Percentiles rank a stretch among this genome's conserved stretches.
phyloP scores from a whole-genome alignment of 1,140 invertebrate genomes.

The Saccostrea echinata region DNA sequence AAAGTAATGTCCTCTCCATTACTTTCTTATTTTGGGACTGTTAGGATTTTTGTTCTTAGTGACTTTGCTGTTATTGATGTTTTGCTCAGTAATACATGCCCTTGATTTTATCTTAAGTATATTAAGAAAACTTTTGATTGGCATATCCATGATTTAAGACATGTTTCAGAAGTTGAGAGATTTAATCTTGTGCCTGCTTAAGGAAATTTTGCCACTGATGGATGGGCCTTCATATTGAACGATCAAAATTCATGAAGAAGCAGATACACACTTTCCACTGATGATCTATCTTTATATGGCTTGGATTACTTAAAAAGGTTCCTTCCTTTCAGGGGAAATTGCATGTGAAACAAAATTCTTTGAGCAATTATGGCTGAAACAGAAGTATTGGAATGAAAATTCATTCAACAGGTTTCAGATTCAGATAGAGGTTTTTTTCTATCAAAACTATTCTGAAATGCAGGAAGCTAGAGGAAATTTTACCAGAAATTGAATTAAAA shows the following conservation, averaged over 20 bases:
- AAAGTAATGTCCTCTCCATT: neutral
- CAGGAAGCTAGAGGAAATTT: neutral
- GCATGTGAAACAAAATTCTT: conserved; percentile 6
- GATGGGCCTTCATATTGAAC: conserved; percentile 5
- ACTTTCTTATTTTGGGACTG: neutral
- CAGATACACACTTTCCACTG: neutral
- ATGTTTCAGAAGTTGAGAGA: conserved; percentile 29
- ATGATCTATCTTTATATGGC: conserved; percentile 14
- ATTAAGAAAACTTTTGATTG: conserved; percentile 27
- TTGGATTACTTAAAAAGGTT: conserved; percentile 29
- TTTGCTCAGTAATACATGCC: neutral
- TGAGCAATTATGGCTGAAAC: neutral
- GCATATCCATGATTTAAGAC: conserved; percentile 28
- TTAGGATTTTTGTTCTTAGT: neutral
- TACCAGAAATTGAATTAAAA: conserved; percentile 7
- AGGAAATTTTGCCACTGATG: neutral
- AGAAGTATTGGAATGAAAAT: neutral
- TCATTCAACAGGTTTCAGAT: conserved; percentile 26
- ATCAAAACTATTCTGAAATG: conserved; percentile 2
- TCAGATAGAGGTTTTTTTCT: neutral
- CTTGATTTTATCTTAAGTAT: conserved; percentile 33
- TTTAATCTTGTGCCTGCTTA: conserved; percentile 8
- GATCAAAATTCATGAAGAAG: conserved; percentile 9
- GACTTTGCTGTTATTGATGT: conserved; percentile 2
- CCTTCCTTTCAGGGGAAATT: conserved; percentile 26